A percentile compares a stretch with the other conserved stretches of the same genome.
Conservation (phyloP, 2,797 vertebrate species). For the Gadopsis bispinosus region DNA sequence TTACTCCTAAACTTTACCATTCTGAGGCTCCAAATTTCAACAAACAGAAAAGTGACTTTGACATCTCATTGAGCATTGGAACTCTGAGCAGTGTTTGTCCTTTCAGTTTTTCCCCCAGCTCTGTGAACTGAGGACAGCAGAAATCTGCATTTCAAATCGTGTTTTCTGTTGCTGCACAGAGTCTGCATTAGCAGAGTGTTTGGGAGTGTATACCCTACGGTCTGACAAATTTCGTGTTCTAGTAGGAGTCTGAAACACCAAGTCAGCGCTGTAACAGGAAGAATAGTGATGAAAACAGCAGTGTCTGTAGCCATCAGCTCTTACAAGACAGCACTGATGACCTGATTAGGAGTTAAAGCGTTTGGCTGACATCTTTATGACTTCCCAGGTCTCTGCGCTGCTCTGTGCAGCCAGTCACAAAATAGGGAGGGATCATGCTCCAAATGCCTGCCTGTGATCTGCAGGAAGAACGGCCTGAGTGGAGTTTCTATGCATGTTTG, state of each 20-base stretch:
- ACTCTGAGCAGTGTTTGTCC: conserved; percentile 9
- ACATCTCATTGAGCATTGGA: conserved; percentile 2
- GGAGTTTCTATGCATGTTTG: conserved; percentile 8
- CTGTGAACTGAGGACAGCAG: conserved; percentile 22
- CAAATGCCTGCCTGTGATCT: conserved; percentile 45
- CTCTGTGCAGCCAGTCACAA: conserved; percentile 59
- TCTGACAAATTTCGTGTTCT: conserved; percentile 53
- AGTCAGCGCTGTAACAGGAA: conserved; percentile 43
- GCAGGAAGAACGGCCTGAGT: conserved; percentile 10
- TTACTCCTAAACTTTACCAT: not conserved
- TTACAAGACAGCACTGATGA: conserved; percentile 64
- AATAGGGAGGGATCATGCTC: conserved; percentile 55
- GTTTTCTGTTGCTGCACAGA: conserved; percentile 30
- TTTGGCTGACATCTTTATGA: conserved; percentile 71
- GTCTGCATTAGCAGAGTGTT: conserved; percentile 43
- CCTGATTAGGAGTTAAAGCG: conserved; percentile 62
- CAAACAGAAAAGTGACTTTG: conserved; percentile 12
- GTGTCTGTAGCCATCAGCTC: conserved; percentile 61
- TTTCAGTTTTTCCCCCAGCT: conserved; percentile 11
- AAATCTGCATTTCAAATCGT: conserved; percentile 58
- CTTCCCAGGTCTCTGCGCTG: conserved; percentile 35
- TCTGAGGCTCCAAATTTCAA: not conserved
- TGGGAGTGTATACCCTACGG: conserved; percentile 2
- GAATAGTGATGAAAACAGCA: conserved; percentile 46
- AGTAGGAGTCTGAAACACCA: conserved; percentile 31